These are phyloP conservation scores for Epinotia bilunana DNA, from an alignment of 2,888 invertebrate genomes.

Conservation along the genomic window DNA sequence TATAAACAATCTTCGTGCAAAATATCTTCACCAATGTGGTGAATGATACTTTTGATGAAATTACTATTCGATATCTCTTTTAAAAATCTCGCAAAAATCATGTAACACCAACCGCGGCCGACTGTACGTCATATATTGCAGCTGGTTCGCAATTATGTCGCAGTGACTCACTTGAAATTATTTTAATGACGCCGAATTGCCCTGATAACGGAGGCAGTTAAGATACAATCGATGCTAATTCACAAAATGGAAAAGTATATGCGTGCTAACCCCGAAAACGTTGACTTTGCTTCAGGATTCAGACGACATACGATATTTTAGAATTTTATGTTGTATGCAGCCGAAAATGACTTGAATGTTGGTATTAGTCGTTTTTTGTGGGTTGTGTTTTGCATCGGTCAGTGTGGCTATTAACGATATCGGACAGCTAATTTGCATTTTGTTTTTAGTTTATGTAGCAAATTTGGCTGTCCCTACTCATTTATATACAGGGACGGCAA, in stretches of 20 bases:
- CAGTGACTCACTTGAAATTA: slow-evolving; percentile 45
- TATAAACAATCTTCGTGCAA: no score
- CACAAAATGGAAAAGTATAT: slow-evolving; percentile 23
- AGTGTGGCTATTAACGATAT: slow-evolving; percentile 4
- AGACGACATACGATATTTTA: not conserved
- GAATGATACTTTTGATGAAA: no score
- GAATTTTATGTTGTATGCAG: not conserved
- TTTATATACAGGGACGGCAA: no score
- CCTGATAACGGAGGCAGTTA: slow-evolving; percentile 45
- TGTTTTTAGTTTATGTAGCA: not conserved
- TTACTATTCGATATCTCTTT: no score
- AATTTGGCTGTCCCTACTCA: no score
- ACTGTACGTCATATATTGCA: slow-evolving; percentile 10
- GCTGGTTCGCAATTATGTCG: slow-evolving; percentile 45
- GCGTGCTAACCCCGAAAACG: slow-evolving; percentile 4
- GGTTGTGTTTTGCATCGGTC: slow-evolving; percentile 10
- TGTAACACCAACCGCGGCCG: slow-evolving; percentile 1
- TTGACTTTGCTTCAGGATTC: not conserved
- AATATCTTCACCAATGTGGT: no score
- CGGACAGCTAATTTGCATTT: slow-evolving; percentile 8
- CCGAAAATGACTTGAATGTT: slow-evolving; percentile 14
- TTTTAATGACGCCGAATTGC: slow-evolving; percentile 45
- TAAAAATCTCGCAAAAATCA: no score
- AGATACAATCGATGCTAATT: slow-evolving; percentile 45
- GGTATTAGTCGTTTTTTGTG: not conserved